Evolutionary conservation across 2,113 vertebrate species (phyloP), one percentile per base, ranked within the genome.

Genomic region (Hiodon alosoides): DNA sequence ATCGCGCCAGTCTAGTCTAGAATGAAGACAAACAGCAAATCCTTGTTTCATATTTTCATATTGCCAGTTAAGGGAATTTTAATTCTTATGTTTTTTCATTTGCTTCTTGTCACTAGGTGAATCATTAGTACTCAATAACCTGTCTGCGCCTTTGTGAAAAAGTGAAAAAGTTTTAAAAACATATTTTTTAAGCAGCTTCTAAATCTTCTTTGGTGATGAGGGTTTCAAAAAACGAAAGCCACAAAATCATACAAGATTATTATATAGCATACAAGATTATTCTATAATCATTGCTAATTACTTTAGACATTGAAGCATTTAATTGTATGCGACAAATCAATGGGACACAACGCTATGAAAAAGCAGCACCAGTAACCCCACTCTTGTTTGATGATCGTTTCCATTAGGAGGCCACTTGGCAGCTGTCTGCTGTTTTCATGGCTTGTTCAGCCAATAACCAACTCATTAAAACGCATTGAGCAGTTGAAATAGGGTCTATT

Each of bases 401-500:
- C 90, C 88, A 90, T 92, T 90, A 91, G 88, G 85, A 90, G 90
- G 88, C 87, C 87, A 83, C 81, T 81, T 92, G 92, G 88, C 93
- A 94, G 92, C 91, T 94, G 93, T 90, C 91, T 91, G 92, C 91
- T 93, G 89, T 91, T 93, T 92, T 90, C 89, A 91, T 89, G 90
- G 91, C 90, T 94, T 92, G 93, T 93, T 92, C 92, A 93, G 91
- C 90, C 90, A 93, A 87, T 90, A 88, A 93, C 89, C 90, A 92
- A 90, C 89, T 92, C 90, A 94, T 93, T 92, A 92, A 93, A 91
- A 93, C 91, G 92, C 93, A 91, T 93, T 90, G 88, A 91, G 89
- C 86, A 90, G 87, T 89, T 85, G 87, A 91, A 54, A 91, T 87
- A 87, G 90, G 87, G 86, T 90, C 89, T 91, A 89, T 87, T 92